A percentile compares a stretch with the other conserved stretches of the same genome.
Conservation (phyloP, 2,113 vertebrate species). For the Colaptes auratus region DNA sequence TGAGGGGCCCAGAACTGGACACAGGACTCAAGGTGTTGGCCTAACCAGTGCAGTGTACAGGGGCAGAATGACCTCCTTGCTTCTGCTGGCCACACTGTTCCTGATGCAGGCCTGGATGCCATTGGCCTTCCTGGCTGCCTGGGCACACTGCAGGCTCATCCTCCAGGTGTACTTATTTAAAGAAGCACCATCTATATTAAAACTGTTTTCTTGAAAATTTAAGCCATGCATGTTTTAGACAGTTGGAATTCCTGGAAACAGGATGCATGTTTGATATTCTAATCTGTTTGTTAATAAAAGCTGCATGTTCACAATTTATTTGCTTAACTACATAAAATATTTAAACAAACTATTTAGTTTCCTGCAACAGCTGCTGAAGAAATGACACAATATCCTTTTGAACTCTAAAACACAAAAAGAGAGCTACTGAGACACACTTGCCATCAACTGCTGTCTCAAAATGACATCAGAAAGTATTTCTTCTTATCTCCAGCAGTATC, state of each 20-base stretch:
- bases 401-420: constrained; percentile 3
- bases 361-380: constrained; percentile 16
- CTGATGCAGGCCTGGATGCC: too few species aligned
- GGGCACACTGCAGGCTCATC: too few species aligned
- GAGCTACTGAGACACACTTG: not conserved
- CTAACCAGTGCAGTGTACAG: too few species aligned
- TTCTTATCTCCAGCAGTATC: not conserved
- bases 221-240: not conserved
- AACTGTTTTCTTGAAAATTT: not conserved
- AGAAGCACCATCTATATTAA: not conserved
- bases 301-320: constrained; percentile 11
- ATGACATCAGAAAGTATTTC: constrained; percentile 18
- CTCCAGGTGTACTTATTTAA: not conserved
- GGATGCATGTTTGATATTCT: constrained; percentile 42
- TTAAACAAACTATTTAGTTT: constrained; percentile 29
- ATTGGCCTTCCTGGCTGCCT: too few species aligned
- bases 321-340: constrained; percentile 30
- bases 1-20: too few species aligned
- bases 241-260: not conserved
- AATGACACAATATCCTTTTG: constrained; percentile 15
- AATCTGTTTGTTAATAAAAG: constrained; percentile 25
- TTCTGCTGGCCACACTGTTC: too few species aligned
- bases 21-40: too few species aligned
- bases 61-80: too few species aligned
- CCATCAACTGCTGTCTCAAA: not conserved